These are phyloP conservation scores for Dilophus febrilis DNA, from an alignment of 2,888 invertebrate species.

Conservation along the genomic window DNA sequence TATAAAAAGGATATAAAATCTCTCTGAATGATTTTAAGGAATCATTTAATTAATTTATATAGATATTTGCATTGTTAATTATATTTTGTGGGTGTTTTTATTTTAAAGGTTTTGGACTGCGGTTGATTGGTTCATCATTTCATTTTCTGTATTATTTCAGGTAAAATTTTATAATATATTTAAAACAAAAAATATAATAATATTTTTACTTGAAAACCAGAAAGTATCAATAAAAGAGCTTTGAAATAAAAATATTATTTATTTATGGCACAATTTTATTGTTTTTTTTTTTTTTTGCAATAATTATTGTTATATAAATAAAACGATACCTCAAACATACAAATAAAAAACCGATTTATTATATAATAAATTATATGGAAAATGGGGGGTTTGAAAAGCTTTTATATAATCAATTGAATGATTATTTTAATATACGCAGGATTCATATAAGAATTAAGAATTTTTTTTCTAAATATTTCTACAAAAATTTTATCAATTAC, in stretches of 20 bases:
- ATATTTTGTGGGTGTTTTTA: too few relatives aligned
- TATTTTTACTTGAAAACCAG: constrained; percentile 5
- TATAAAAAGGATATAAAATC: too few relatives aligned
- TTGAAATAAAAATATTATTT: constrained; percentile 1
- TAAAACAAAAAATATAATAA: background rate
- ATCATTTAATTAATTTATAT: too few relatives aligned
- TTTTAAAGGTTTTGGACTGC: background rate
- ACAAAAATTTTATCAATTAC: too few relatives aligned
- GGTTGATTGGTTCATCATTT: background rate
- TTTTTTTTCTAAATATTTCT: too few relatives aligned
- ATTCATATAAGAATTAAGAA: too few relatives aligned
- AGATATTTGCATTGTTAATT: too few relatives aligned
- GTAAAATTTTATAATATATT: background rate
- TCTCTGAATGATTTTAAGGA: too few relatives aligned
- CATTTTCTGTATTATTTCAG: background rate
- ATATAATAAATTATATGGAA: too few relatives aligned
- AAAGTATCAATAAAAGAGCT: constrained; percentile 7
- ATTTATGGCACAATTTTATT: background rate
- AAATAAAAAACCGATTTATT: background rate
- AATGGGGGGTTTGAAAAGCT: background rate
- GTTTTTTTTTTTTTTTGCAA: too few relatives aligned
- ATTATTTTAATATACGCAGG: too few relatives aligned
- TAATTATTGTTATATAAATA: background rate
- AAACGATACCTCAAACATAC: constrained; percentile 2
- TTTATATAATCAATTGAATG: too few relatives aligned